phyloP scores from a whole-genome alignment of 2,797 vertebrate genomes.

The Gallinago solitaria region DNA sequence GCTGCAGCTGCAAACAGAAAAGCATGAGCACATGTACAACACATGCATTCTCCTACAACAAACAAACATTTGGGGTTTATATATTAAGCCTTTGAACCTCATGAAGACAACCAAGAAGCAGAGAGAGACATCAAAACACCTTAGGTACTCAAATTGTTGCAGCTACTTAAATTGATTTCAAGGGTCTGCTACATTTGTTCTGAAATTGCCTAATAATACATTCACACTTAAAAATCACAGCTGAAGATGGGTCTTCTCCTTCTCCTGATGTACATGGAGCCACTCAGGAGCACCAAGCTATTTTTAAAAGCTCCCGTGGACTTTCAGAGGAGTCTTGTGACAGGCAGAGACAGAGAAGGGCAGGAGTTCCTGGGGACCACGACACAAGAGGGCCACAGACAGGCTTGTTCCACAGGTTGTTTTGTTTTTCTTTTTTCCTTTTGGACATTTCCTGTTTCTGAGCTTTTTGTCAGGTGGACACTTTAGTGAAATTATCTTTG shows the following conservation, averaged over 20 bases:
- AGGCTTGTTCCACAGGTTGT: not conserved
- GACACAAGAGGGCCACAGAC: not conserved
- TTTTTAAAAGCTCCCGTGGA: fast-evolving
- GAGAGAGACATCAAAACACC: not conserved
- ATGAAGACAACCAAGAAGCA: not conserved
- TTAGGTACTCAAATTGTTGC: not conserved
- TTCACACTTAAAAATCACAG: not conserved
- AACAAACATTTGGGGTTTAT: not conserved
- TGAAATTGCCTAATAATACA: not conserved
- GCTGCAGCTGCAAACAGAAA: conserved; percentile 35
- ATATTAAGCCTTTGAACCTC: not conserved
- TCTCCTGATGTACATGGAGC: not conserved
- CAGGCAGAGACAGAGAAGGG: not conserved
- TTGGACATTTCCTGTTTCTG: not conserved
- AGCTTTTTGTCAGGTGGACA: not conserved
- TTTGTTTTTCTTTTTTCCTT: not conserved
- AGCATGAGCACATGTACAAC: not conserved
- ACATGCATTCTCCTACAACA: not conserved
- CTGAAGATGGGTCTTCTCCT: not conserved
- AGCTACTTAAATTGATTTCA: not conserved
- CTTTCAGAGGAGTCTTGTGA: not conserved
- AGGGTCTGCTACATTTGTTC: not conserved
- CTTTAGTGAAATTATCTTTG: not conserved
- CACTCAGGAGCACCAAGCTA: not conserved
- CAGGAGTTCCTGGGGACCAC: not conserved